Percentiles rank a stretch among this genome's conserved stretches.
phyloP scores from a whole-genome alignment of 2,888 invertebrate genomes.

The Emesis furor region DNA sequence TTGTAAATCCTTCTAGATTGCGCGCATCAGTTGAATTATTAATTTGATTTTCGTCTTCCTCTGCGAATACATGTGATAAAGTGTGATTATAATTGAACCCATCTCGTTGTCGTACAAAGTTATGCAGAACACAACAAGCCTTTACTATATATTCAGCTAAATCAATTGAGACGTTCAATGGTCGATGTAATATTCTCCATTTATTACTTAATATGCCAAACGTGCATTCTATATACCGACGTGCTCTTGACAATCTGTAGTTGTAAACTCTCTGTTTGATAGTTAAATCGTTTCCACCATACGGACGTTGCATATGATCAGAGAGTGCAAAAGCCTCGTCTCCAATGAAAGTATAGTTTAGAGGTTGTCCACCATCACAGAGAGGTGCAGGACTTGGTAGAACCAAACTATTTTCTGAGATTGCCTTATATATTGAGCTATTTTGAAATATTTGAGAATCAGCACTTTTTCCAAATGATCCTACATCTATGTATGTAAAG shows the following conservation, averaged over 20 bases:
- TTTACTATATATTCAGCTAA: slow-evolving; percentile 6
- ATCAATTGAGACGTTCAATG: slow-evolving; percentile 16
- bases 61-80: slow-evolving; percentile 16
- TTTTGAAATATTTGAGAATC: too few relatives aligned
- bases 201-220: neutral
- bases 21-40: neutral
- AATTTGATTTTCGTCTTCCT: slow-evolving; percentile 14
- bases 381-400: slow-evolving; percentile 23
- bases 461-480: too few relatives aligned
- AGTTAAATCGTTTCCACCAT: slow-evolving; percentile 27
- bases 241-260: slow-evolving; percentile 25
- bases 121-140: too few relatives aligned
- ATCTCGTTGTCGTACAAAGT: neutral
- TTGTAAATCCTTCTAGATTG: slow-evolving; percentile 22
- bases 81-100: slow-evolving; percentile 10
- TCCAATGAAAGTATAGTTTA: slow-evolving; percentile 20
- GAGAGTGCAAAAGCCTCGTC: slow-evolving; percentile 27
- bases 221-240: slow-evolving; percentile 14
- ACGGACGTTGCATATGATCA: slow-evolving; percentile 28
- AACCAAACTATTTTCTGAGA: slow-evolving; percentile 7
- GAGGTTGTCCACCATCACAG: slow-evolving; percentile 15
- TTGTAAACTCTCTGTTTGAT: slow-evolving; percentile 22
- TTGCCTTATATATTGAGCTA: slow-evolving; percentile 24
- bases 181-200: neutral
- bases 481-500: too few relatives aligned